Percentiles rank a stretch among this genome's conserved stretches.
These are phyloP conservation scores for Aphodius granarius DNA, from an alignment of 2,888 invertebrate genomes.

Conservation along the genomic window DNA sequence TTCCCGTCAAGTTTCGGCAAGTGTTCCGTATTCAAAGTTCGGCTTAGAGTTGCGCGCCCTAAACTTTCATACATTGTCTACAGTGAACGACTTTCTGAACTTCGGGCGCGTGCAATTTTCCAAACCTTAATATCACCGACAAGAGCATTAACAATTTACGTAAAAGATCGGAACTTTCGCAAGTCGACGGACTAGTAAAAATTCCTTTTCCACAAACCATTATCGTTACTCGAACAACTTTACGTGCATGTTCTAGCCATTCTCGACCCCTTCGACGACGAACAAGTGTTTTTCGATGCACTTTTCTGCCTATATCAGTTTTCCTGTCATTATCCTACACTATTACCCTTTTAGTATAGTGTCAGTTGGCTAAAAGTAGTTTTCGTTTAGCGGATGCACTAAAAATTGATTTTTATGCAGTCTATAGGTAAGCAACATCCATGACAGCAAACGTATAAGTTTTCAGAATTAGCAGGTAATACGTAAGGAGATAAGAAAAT, in stretches of 20 bases:
- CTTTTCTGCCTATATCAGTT: background rate
- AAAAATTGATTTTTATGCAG: background rate
- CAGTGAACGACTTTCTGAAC: background rate
- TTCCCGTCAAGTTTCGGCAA: background rate
- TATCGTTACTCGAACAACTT: constrained; percentile 1
- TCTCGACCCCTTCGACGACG: background rate
- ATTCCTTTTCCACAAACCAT: constrained; percentile 7
- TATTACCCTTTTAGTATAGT: background rate
- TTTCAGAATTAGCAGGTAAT: no score
- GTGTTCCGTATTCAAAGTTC: background rate
- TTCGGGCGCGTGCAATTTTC: background rate
- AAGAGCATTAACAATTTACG: constrained; percentile 1
- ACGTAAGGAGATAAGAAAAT: no score
- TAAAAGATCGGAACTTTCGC: constrained; percentile 1
- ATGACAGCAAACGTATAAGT: no score
- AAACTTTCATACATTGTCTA: background rate
- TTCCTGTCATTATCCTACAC: background rate
- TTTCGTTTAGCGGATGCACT: background rate
- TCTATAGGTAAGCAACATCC: no score
- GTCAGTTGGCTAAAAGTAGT: background rate
- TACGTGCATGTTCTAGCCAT: constrained; percentile 3
- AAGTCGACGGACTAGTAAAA: background rate
- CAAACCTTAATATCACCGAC: background rate
- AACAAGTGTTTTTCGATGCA: background rate
- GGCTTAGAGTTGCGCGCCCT: background rate